A percentile compares a stretch with the other conserved stretches of the same genome.
phyloP scores from a whole-genome alignment of 2,888 invertebrate species.

The Euplexia lucipara region DNA sequence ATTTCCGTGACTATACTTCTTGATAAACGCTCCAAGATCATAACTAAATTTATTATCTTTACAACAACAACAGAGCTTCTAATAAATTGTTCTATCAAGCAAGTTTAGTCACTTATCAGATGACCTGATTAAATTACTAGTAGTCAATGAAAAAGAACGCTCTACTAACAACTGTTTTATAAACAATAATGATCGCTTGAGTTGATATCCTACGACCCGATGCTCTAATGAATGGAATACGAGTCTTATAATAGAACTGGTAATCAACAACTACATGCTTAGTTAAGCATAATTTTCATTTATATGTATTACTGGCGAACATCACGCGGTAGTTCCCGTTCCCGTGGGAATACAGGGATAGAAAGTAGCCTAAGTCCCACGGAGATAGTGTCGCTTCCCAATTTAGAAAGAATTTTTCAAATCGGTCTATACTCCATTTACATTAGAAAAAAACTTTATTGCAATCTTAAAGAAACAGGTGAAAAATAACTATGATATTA shows the following conservation, averaged over 20 bases:
- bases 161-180: slow-evolving; percentile 6
- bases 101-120: slow-evolving; percentile 12
- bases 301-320: too few relatives aligned
- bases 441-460: too few relatives aligned
- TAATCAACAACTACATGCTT: too few relatives aligned
- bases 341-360: too few relatives aligned
- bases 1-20: background rate
- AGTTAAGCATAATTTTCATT: too few relatives aligned
- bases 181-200: slow-evolving; percentile 9
- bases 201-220: background rate
- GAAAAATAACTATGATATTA: too few relatives aligned
- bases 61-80: slow-evolving; percentile 3
- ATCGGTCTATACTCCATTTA: too few relatives aligned
- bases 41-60: slow-evolving; percentile 3
- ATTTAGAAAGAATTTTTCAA: too few relatives aligned
- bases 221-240: background rate
- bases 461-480: too few relatives aligned
- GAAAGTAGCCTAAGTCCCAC: too few relatives aligned
- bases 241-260: background rate
- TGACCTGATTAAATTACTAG: slow-evolving; percentile 37
- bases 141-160: slow-evolving; percentile 33
- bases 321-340: too few relatives aligned
- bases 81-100: slow-evolving; percentile 23
- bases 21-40: background rate
- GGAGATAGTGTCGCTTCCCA: too few relatives aligned